Conservation (phyloP, 2,888 invertebrate species). For the Drosophila putrida region DNA sequence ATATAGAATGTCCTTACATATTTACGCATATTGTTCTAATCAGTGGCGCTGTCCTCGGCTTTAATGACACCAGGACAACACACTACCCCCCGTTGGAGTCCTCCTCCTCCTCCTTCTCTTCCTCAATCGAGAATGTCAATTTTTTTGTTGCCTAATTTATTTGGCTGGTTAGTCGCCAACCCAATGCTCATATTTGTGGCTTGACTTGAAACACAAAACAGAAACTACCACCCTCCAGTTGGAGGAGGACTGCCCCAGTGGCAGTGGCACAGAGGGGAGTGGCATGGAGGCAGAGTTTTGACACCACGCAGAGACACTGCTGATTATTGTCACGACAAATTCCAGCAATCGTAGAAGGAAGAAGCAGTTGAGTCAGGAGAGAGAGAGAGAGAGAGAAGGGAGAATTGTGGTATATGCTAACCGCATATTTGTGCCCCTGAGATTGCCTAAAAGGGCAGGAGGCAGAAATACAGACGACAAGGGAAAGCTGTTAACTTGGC, state of each 20-base stretch:
- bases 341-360: conserved; percentile 66
- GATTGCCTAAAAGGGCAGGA: conserved; percentile 46
- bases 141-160: conserved; percentile 76
- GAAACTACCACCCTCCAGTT: conserved; percentile 37
- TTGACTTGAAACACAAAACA: conserved; percentile 34
- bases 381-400: background rate
- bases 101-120: background rate
- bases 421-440: conserved; percentile 54
- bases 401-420: conserved; percentile 13
- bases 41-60: conserved; percentile 61
- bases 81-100: background rate
- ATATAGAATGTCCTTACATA: conserved; percentile 63
- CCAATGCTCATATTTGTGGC: conserved; percentile 57
- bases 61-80: conserved; percentile 53
- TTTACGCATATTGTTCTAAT: conserved; percentile 78
- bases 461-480: background rate
- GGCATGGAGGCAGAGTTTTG: conserved; percentile 56
- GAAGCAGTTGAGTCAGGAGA: conserved; percentile 29
- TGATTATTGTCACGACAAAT: conserved; percentile 84
- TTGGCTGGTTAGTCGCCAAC: conserved; percentile 50
- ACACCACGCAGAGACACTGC: conserved; percentile 73
- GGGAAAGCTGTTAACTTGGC: conserved; percentile 30
- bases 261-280: background rate
- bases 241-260: background rate
- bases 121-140: conserved; percentile 63